phyloP scores from a whole-genome alignment of 2,797 vertebrate species.

The Eulemur albifrons region DNA sequence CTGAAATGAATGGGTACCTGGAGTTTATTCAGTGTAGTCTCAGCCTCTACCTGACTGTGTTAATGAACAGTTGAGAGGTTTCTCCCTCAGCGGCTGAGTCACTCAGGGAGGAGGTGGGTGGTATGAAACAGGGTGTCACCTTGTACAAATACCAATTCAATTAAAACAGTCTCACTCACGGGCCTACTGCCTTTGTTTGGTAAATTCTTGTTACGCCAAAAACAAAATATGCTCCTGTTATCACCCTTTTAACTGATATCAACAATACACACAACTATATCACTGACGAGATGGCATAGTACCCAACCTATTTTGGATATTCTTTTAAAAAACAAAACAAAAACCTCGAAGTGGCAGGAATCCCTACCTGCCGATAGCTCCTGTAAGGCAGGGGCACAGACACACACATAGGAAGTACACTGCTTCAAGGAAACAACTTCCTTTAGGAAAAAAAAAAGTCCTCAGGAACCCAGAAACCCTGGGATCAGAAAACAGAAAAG shows the following conservation, averaged over 20 bases:
- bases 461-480: not conserved
- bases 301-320: not conserved
- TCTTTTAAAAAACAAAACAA: not conserved
- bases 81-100: conserved; percentile 83
- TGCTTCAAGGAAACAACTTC: fast-evolving
- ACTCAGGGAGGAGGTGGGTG: conserved; percentile 83
- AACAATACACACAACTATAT: conserved; percentile 47
- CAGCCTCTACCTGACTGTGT: conserved; percentile 66
- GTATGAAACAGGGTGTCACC: conserved; percentile 88
- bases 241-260: conserved; percentile 28
- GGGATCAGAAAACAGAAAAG: not conserved
- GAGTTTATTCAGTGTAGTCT: conserved; percentile 54
- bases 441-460: conserved; percentile 38
- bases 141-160: conserved; percentile 83
- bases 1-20: conserved; percentile 62
- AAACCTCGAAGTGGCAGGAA: not conserved
- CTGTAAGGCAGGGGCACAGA: not conserved
- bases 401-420: not conserved
- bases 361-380: not conserved
- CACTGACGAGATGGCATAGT: not conserved
- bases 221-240: not conserved
- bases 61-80: conserved; percentile 78
- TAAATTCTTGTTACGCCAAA: conserved; percentile 64
- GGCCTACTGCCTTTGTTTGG: conserved; percentile 50
- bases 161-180: conserved; percentile 72